These are phyloP conservation scores for Protomyctophum bolini DNA, from an alignment of 2,113 vertebrate species.

Conservation along the genomic window DNA sequence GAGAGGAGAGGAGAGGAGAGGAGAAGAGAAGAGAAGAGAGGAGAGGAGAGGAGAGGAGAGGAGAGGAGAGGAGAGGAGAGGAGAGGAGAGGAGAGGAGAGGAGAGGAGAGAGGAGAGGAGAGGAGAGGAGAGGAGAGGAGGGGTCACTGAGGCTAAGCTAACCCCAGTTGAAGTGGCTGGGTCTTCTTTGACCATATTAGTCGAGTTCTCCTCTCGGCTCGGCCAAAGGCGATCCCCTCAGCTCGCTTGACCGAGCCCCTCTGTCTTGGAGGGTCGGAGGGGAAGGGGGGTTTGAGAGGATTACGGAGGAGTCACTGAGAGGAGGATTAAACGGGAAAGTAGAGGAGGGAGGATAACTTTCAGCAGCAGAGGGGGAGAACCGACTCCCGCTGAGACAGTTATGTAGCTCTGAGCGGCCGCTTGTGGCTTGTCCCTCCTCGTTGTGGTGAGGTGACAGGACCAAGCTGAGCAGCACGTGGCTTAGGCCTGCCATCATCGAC, in stretches of 20 bases:
- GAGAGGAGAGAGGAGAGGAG: background rate
- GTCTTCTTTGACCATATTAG: slow-evolving; percentile 71
- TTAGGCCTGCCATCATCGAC: no score
- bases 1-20: slow-evolving; percentile 40
- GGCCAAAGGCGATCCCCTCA: slow-evolving; percentile 20
- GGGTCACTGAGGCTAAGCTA: slow-evolving; percentile 31
- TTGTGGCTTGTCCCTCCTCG: slow-evolving; percentile 51
- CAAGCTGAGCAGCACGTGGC: no score
- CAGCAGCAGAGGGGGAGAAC: slow-evolving; percentile 46
- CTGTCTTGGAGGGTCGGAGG: slow-evolving; percentile 21
- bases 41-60: background rate
- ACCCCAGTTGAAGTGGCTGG: slow-evolving; percentile 38
- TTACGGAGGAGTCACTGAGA: slow-evolving; percentile 31
- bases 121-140: slow-evolving; percentile 33
- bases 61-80: slow-evolving; percentile 32
- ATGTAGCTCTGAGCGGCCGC: slow-evolving; percentile 47
- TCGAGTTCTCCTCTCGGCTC: slow-evolving; percentile 29
- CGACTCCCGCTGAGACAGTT: slow-evolving; percentile 55
- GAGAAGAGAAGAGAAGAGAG: slow-evolving; percentile 35
- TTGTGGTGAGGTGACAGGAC: slow-evolving; percentile 40
- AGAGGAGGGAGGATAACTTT: slow-evolving; percentile 63
- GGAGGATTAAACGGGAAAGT: slow-evolving; percentile 36
- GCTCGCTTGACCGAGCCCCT: slow-evolving; percentile 27
- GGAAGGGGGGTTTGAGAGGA: slow-evolving; percentile 43
- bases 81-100: slow-evolving; percentile 42